Evolutionary conservation across 2,888 invertebrate species (phyloP).

Genomic region (Pyrocoelia pectoralis): DNA sequence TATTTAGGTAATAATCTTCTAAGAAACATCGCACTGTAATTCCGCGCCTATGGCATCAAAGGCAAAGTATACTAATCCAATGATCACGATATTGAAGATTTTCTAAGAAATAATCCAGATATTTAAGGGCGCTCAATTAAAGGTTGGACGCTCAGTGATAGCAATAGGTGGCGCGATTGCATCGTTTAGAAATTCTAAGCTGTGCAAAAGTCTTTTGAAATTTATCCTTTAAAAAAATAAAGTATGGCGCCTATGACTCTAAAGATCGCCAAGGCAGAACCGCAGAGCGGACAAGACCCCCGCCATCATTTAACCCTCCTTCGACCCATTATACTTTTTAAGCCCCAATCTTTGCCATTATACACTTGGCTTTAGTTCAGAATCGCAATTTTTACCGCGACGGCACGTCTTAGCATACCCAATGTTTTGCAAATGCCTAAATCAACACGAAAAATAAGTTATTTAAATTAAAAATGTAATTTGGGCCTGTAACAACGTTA

Average conservation of each 20-base stretch:
- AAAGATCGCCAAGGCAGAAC: constrained; percentile 39
- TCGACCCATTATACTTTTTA: constrained; percentile 73
- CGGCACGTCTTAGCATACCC: constrained; percentile 70
- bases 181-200: no score
- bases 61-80: no score
- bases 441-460: constrained; percentile 77
- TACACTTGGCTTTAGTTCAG: constrained; percentile 75
- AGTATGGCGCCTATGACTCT: constrained; percentile 44
- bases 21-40: no score
- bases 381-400: constrained; percentile 77
- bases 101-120: no score
- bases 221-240: constrained; percentile 14
- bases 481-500: constrained; percentile 60
- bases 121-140: no score
- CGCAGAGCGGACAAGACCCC: constrained; percentile 49
- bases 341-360: constrained; percentile 77
- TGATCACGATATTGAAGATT: no score
- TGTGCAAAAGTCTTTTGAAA: neutral
- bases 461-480: constrained; percentile 78
- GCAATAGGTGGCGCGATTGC: no score
- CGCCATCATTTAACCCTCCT: constrained; percentile 60
- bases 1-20: no score
- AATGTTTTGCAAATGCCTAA: constrained; percentile 68
- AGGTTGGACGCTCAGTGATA: no score
- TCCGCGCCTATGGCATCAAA: no score